phyloP scores from a whole-genome alignment of 2,888 invertebrate genomes.

The Spatulosminthurus flaviceps region DNA sequence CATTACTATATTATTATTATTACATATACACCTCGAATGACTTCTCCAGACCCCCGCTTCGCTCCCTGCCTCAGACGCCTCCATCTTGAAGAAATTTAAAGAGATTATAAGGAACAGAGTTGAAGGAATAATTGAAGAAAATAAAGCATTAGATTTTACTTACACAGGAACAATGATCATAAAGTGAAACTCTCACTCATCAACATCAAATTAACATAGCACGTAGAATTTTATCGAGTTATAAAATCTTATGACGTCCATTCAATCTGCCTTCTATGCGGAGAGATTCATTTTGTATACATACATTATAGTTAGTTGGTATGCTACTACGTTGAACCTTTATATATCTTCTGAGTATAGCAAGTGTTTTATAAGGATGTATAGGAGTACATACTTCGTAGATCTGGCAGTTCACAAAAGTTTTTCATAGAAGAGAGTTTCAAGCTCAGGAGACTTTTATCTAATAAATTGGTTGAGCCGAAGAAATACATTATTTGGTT shows the following conservation, averaged over 20 bases:
- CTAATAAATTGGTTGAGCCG: too few species aligned
- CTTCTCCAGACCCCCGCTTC: background rate
- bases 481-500: too few species aligned
- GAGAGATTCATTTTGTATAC: background rate
- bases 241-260: conserved; percentile 14
- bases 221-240: conserved; percentile 9
- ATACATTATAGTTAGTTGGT: background rate
- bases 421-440: too few species aligned
- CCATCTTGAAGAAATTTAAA: background rate
- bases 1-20: too few species aligned
- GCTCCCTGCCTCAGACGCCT: background rate
- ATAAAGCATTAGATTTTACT: conserved; percentile 14
- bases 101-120: background rate
- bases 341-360: too few species aligned
- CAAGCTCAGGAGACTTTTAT: too few species aligned
- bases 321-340: too few species aligned
- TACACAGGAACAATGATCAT: conserved; percentile 2
- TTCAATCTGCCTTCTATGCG: background rate
- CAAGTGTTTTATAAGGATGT: too few species aligned
- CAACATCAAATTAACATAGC: conserved; percentile 14
- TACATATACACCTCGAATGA: too few species aligned
- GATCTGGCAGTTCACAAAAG: too few species aligned
- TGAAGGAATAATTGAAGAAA: background rate
- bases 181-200: conserved; percentile 12
- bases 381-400: too few species aligned